Base-by-base conservation (phyloP, 2,113 vertebrate species). In the Phyllostomus discolor region DNA sequence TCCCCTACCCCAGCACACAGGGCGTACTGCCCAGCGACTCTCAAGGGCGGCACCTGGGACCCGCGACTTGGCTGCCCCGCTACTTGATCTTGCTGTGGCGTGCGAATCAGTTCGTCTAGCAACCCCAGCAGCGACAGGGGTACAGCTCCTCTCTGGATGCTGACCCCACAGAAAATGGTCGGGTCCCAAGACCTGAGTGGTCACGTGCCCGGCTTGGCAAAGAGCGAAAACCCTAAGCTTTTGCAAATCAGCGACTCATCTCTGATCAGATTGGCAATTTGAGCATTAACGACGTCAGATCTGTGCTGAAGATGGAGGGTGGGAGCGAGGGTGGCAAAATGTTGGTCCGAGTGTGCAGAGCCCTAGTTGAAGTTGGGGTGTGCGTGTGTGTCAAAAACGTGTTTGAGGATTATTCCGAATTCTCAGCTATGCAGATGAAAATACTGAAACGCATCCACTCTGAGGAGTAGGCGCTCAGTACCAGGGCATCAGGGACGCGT, bases 191-290 rank as follows among this genome's bases (percentile, higher is more conserved):
- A 41, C 35, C 86, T 73, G 41, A 72, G 52, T 57, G 73, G 66
- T 12, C 66, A 35, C 80, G 82, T 33, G 62, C 9, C 78, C 2
- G 3, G 22, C 66, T 46, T 66, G 38, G 84, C 54, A 80, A 59
- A 81, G 38, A 50, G 26, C 4, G 38, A 19, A 59, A 33, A n/a
- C 33, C 9, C 66, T 69, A 26, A 33, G 10, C 52, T 76, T 94
- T 88, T 90, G 84, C 81, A 90, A 78, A 87, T 59, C 46, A 72
- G 54, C 66, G 86, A 96, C 72, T 91, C 89, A 66, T 79, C 64
- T 8, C 76, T 85, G 76, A 62, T 70, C 88, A 52, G n/a, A 46
- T 12, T 35, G 54, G 69, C 70, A 41, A 73, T 70, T 28, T 70
- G 76, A 46, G 41, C 43, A 31, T 46, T 69, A 80, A 76, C 5